These are phyloP conservation scores for Rhinogobio ventralis DNA, from an alignment of 2,797 vertebrate genomes.

Conservation along the genomic window DNA sequence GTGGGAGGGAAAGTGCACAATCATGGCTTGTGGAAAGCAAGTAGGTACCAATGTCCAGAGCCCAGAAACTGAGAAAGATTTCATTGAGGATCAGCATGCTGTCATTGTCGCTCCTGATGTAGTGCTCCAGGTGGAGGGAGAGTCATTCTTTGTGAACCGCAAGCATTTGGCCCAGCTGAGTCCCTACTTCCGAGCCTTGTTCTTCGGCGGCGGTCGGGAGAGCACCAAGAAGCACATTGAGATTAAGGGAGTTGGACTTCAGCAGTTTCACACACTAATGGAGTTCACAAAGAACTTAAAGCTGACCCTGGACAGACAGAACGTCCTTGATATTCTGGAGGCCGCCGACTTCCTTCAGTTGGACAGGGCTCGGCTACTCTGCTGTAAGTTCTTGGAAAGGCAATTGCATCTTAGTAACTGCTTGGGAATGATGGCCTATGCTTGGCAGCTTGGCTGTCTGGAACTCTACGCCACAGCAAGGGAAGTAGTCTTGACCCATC, in stretches of 20 bases:
- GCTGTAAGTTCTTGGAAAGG: conserved; percentile 87
- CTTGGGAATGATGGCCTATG: conserved; percentile 85
- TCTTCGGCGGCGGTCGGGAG: conserved; percentile 85
- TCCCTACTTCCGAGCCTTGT: conserved; percentile 88
- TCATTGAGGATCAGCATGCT: background rate
- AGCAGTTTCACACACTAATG: conserved; percentile 81
- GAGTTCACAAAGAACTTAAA: conserved; percentile 72
- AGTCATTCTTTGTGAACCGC: conserved; percentile 83
- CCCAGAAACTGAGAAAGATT: background rate
- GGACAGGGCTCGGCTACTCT: conserved; percentile 80
- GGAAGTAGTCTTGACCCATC: conserved; percentile 85
- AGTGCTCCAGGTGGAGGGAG: conserved; percentile 79
- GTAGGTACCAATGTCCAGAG: conserved; percentile 39
- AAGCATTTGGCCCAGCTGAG: conserved; percentile 80
- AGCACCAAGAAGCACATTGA: conserved; percentile 76
- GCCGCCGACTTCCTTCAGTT: conserved; percentile 86
- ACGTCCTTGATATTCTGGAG: conserved; percentile 83
- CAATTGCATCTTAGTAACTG: conserved; percentile 88
- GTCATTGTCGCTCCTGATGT: conserved; percentile 72
- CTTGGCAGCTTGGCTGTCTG: conserved; percentile 81
- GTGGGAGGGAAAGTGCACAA: conserved; percentile 52
- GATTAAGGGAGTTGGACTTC: conserved; percentile 77
- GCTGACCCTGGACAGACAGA: conserved; percentile 76
- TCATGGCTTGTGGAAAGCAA: conserved; percentile 69
- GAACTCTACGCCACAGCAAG: conserved; percentile 77